Base-by-base conservation (phyloP, 2,113 vertebrate genomes). In the Myocastor coypus region DNA sequence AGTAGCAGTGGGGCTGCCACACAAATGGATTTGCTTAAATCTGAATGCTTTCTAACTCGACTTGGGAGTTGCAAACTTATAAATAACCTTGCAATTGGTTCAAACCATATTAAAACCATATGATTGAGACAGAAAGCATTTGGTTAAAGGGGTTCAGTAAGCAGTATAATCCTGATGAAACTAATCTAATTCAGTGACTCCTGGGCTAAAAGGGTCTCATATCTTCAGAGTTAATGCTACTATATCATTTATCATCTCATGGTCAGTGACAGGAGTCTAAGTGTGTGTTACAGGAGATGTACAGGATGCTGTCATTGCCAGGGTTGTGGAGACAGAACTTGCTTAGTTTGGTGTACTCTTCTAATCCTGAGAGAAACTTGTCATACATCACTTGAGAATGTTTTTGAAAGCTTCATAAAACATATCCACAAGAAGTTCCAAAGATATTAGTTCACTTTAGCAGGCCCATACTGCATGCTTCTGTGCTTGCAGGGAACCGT, bases 71-170 rank as follows among this genome's bases (percentile, higher is more conserved):
- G 98, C 98, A 99, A 98, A 99, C 98, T 99, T 99, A 99, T 99
- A 99, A 99, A 99, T 99, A 99, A 99, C 99, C 98, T 98, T 98
- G 98, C 98, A 99, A 99, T 99, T 99, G 99, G 99, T 99, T 99
- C 99, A 98, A 99, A 98, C 97, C 97, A 97, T 99, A 99, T 99
- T 99, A 98, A 99, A 99, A 99, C 98, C 99, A 99, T 99, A 99
- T 99, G 99, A 99, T 98, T 97, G 97, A 98, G 93, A 98, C 96
- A 99, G 98, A 98, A 98, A 97, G 97, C 95, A 92, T 97, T 98
- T 96, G 96, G 98, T 98, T 98, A 97, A 98, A 98, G 98, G 97
- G 97, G 96, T 96, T 98, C 97, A 96, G 95, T 98, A 97, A 98
- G 96, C 96, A 97, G 97, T 97, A 94, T 98, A 98, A 98, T 98